These are phyloP conservation scores for Camelus dromedarius DNA, from an alignment of 2,113 vertebrate species.

Conservation along the genomic window DNA sequence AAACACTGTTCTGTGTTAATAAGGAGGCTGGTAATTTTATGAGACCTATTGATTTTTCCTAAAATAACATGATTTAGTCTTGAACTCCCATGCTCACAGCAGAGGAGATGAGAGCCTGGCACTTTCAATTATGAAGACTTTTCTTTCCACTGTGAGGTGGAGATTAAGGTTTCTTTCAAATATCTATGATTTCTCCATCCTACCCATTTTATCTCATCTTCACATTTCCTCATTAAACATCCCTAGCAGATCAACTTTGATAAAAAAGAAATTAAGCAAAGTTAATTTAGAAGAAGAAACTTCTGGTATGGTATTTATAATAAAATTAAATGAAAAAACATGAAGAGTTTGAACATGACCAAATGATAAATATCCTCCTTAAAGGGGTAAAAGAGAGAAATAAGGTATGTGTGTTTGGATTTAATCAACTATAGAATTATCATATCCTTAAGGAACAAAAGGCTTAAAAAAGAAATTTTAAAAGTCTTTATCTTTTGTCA, in stretches of 20 bases:
- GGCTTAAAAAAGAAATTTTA: neutral
- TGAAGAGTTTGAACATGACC: neutral
- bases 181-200: neutral
- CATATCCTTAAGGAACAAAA: neutral
- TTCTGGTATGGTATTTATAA: neutral
- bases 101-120: neutral
- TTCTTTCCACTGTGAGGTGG: neutral
- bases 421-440: constrained; percentile 38
- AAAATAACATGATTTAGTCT: neutral
- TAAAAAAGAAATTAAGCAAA: neutral
- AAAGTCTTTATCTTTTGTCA: constrained; percentile 30
- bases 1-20: neutral
- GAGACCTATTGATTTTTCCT: constrained; percentile 19
- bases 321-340: neutral
- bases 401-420: neutral
- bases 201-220: neutral
- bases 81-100: rapidly evolving
- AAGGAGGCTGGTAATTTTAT: constrained; percentile 16
- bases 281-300: neutral
- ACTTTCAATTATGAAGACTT: neutral
- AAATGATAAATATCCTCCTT: neutral
- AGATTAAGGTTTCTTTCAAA: neutral
- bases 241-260: neutral
- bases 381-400: constrained; percentile 13
- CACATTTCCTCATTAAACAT: neutral